Conservation (phyloP, 2,113 vertebrate species). For the Anoura caudifer region DNA sequence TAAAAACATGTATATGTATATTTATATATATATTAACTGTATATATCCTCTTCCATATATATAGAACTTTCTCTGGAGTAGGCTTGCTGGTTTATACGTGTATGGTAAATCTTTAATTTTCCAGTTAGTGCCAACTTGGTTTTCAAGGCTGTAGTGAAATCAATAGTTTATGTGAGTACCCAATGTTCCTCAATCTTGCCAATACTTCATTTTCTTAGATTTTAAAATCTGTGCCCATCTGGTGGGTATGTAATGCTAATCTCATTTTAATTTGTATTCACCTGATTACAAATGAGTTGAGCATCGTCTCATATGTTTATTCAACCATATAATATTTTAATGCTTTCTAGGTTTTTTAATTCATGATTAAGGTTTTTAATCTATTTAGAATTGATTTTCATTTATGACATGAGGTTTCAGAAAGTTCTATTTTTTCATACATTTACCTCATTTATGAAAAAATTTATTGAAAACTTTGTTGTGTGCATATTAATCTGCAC, state of each 20-base stretch:
- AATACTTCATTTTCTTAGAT: not conserved
- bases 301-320: not conserved
- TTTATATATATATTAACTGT: not conserved
- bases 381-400: not conserved
- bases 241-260: not conserved
- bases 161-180: not conserved
- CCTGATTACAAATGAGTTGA: not conserved
- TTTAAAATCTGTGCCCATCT: not conserved
- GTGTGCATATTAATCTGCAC: not conserved
- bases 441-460: not conserved
- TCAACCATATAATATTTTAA: not conserved
- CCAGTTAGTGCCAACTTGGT: not conserved
- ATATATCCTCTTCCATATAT: not conserved
- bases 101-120: not conserved
- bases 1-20: not conserved
- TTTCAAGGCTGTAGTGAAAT: not conserved
- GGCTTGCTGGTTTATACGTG: not conserved
- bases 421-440: not conserved
- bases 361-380: not conserved
- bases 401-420: not conserved
- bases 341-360: not conserved
- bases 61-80: not conserved
- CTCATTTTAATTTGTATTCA: constrained; percentile 4
- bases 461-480: not conserved
- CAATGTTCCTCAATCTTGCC: not conserved